phyloP scores from a whole-genome alignment of 2,113 vertebrate species.

The Oncorhynchus masou region DNA sequence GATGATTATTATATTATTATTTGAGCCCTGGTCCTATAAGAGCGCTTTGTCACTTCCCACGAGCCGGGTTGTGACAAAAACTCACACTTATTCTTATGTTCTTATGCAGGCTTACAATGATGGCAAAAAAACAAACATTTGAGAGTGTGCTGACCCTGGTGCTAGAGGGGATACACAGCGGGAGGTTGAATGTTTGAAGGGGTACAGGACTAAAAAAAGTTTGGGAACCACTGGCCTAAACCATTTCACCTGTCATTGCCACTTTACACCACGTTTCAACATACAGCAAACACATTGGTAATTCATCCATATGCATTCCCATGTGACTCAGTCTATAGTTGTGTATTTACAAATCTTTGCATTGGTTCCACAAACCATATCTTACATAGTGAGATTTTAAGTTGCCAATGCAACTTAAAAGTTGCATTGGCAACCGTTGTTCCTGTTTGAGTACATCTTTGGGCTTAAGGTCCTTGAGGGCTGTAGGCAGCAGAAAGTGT shows the following conservation, averaged over 20 bases:
- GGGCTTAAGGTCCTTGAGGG: background rate
- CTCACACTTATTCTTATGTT: too few relatives aligned
- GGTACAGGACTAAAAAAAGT: too few relatives aligned
- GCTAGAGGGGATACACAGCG: too few relatives aligned
- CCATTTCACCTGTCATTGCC: background rate
- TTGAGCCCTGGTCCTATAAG: too few relatives aligned
- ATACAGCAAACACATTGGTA: background rate
- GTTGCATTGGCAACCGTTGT: background rate
- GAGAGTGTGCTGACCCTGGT: too few relatives aligned
- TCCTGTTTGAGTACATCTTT: background rate
- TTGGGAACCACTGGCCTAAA: background rate
- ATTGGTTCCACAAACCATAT: background rate
- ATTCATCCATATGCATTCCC: background rate
- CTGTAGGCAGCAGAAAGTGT: slow-evolving; percentile 3
- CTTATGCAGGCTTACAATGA: too few relatives aligned
- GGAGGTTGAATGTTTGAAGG: too few relatives aligned
- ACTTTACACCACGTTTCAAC: background rate
- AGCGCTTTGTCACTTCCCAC: too few relatives aligned
- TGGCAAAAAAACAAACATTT: too few relatives aligned
- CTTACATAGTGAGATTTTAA: background rate
- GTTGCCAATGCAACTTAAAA: background rate
- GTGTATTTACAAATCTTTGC: background rate
- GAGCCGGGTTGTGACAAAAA: too few relatives aligned
- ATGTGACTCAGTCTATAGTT: background rate
- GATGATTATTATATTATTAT: too few relatives aligned